Conservation (phyloP, 2,113 vertebrate species). For the Myotis yumanensis region DNA sequence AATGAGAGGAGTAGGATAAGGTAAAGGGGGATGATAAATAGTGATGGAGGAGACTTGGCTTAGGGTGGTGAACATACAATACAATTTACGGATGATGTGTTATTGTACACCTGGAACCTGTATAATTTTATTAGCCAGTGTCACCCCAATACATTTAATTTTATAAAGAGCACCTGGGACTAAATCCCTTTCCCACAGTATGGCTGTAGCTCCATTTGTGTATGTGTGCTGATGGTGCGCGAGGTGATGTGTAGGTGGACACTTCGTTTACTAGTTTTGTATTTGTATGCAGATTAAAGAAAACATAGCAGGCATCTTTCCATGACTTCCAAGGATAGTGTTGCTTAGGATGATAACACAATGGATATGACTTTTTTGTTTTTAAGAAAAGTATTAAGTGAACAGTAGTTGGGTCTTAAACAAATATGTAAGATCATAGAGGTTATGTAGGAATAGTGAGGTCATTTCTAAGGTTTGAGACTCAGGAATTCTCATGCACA, state of each 20-base stretch:
- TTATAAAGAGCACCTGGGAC: not conserved
- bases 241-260: not conserved
- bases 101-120: not conserved
- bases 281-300: slow-evolving; percentile 14
- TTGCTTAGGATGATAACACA: not conserved
- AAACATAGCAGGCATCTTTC: not conserved
- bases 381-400: not conserved
- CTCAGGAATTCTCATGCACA: not conserved
- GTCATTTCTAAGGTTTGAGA: not conserved
- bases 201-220: slow-evolving; percentile 17
- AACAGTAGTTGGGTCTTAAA: not conserved
- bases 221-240: not conserved
- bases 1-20: not conserved
- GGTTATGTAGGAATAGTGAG: not conserved
- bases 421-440: not conserved
- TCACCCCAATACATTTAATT: not conserved
- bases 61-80: not conserved
- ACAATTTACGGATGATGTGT: no score
- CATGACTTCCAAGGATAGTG: not conserved
- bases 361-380: not conserved
- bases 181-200: slow-evolving; percentile 21
- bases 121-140: not conserved
- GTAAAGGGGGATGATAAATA: not conserved
- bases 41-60: not conserved
- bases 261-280: not conserved